Evolutionary conservation across 2,888 invertebrate species (phyloP).

Genomic region (Acanthosepion pharaonis): DNA sequence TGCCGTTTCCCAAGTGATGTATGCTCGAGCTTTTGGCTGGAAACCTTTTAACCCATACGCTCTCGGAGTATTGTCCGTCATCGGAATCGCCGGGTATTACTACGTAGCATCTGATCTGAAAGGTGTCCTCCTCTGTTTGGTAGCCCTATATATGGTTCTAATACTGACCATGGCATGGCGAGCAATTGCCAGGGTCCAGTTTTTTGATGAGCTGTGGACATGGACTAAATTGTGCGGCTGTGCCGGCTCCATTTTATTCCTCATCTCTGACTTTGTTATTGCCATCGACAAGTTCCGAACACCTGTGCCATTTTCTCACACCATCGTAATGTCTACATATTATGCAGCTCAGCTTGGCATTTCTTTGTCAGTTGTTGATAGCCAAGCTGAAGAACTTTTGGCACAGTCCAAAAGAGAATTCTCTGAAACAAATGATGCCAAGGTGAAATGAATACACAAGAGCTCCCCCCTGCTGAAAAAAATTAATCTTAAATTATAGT

Average conservation of each 20-base stretch:
- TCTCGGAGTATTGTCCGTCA: constrained; percentile 61
- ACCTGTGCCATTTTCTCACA: constrained; percentile 82
- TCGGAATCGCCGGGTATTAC: constrained; percentile 68
- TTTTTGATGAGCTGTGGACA: constrained; percentile 80
- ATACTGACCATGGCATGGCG: constrained; percentile 89
- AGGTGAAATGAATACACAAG: not conserved
- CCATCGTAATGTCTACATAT: constrained; percentile 90
- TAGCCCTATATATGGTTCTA: constrained; percentile 81
- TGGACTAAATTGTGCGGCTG: constrained; percentile 83
- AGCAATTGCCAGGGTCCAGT: constrained; percentile 81
- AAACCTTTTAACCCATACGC: constrained; percentile 78
- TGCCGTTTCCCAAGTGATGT: constrained; percentile 81
- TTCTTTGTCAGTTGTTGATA: constrained; percentile 80
- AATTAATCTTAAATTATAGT: no score
- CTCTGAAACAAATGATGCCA: not conserved
- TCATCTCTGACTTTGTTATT: constrained; percentile 86
- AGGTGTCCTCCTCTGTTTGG: constrained; percentile 62
- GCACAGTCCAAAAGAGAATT: constrained; percentile 38
- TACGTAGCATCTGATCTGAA: constrained; percentile 66
- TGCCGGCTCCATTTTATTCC: constrained; percentile 83
- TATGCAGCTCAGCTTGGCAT: constrained; percentile 91
- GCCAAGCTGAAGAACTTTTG: constrained; percentile 70
- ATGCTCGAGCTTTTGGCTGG: constrained; percentile 87
- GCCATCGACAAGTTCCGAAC: constrained; percentile 85
- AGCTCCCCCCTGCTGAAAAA: no score